A percentile compares a stretch with the other conserved stretches of the same genome.
Evolutionary conservation across 2,888 invertebrate genomes (phyloP).

Genomic region (Agrochola macilenta): DNA sequence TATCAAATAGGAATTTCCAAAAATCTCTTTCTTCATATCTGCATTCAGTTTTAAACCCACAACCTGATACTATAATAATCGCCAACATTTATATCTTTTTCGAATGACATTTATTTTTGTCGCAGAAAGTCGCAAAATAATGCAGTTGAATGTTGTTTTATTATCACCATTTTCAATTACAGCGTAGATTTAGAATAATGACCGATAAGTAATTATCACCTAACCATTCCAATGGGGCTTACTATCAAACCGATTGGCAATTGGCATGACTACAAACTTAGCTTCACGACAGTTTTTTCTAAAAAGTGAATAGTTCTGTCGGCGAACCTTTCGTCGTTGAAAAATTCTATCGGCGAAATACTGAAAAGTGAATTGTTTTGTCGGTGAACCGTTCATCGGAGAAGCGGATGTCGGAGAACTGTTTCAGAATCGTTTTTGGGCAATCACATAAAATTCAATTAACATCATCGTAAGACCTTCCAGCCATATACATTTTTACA

Average conservation of each 20-base stretch:
- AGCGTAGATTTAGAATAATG: conserved; percentile 12
- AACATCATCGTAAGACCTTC: not conserved
- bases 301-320: too few species aligned
- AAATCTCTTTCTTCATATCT: too few species aligned
- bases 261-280: not conserved
- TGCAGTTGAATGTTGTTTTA: not conserved
- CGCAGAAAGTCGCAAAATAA: not conserved
- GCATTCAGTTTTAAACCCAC: too few species aligned
- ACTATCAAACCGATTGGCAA: not conserved
- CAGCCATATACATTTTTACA: not conserved
- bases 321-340: too few species aligned
- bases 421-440: not conserved
- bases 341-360: too few species aligned
- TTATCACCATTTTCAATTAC: conserved; percentile 9
- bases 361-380: too few species aligned
- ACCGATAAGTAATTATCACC: conserved; percentile 30
- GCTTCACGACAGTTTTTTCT: not conserved
- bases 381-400: not conserved
- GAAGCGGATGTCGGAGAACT: not conserved
- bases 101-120: not conserved
- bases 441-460: not conserved
- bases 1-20: too few species aligned
- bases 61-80: too few species aligned
- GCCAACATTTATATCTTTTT: not conserved
- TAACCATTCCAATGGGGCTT: not conserved